phyloP scores from a whole-genome alignment of 2,888 invertebrate genomes.

The Himalopsyche kuldschensis region DNA sequence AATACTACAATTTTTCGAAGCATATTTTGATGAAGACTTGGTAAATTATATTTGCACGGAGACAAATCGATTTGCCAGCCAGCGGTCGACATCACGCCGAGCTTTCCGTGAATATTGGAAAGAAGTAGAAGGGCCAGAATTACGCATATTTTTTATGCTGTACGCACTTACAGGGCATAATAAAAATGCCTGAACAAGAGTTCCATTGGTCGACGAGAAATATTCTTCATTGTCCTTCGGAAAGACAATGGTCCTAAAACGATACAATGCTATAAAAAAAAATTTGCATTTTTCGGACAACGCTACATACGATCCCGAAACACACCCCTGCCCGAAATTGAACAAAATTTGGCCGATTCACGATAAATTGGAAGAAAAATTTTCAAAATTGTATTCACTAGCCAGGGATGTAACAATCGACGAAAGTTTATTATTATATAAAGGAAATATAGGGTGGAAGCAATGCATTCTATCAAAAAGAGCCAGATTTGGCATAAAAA shows the following conservation, averaged over 20 bases:
- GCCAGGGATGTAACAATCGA: constrained; percentile 41
- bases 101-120: too few relatives aligned
- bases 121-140: too few relatives aligned
- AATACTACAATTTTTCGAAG: too few relatives aligned
- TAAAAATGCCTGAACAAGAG: constrained; percentile 30
- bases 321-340: constrained; percentile 36
- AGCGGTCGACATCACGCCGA: too few relatives aligned
- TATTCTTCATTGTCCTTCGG: constrained; percentile 15
- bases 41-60: too few relatives aligned
- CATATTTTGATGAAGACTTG: too few relatives aligned
- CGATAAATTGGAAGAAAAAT: constrained; percentile 31
- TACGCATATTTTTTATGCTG: too few relatives aligned
- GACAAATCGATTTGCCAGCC: too few relatives aligned
- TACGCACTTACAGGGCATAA: too few relatives aligned
- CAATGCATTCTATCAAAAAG: constrained; percentile 44
- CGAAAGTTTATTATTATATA: constrained; percentile 43
- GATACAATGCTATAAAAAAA: constrained; percentile 24
- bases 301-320: constrained; percentile 25
- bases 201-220: constrained; percentile 34
- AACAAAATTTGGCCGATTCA: constrained; percentile 39
- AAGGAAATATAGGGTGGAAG: constrained; percentile 43
- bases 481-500: constrained; percentile 43
- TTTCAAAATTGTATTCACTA: constrained; percentile 29
- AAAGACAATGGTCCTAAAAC: constrained; percentile 17
- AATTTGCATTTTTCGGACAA: constrained; percentile 34